A percentile compares a stretch with the other conserved stretches of the same genome.
Evolutionary conservation across 2,888 invertebrate genomes (phyloP).

Genomic region (Polydrusus pterygomalis): DNA sequence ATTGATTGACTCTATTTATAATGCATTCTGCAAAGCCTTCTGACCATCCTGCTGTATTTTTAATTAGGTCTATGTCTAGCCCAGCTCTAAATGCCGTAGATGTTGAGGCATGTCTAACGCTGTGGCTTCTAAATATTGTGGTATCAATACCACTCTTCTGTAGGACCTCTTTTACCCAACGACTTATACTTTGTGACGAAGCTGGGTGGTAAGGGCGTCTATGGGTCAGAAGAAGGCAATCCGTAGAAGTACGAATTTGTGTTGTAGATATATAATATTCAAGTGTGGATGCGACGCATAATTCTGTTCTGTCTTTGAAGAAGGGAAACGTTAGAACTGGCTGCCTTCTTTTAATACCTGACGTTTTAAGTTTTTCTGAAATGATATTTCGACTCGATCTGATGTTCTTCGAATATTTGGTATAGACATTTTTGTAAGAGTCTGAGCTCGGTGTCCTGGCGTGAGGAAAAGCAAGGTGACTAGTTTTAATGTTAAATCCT

Average conservation of each 20-base stretch:
- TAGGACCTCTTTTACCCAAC: conserved; percentile 31
- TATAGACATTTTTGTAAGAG: conserved; percentile 37
- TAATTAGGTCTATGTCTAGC: background rate
- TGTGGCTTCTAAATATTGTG: conserved; percentile 11
- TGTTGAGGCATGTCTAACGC: conserved; percentile 31
- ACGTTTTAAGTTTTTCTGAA: conserved; percentile 44
- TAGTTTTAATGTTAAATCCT: background rate
- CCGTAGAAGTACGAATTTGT: background rate
- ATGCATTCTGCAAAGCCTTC: background rate
- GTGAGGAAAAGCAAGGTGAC: conserved; percentile 32
- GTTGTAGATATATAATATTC: conserved; percentile 16
- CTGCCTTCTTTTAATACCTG: conserved; percentile 34
- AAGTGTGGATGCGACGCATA: conserved; percentile 18
- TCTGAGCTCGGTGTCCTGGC: conserved; percentile 42
- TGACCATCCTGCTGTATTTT: too few relatives aligned
- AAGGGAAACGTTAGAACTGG: conserved; percentile 34
- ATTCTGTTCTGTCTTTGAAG: conserved; percentile 20
- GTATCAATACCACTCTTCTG: conserved; percentile 32
- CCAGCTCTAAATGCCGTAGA: conserved; percentile 30
- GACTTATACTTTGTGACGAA: conserved; percentile 20
- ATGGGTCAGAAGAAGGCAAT: conserved; percentile 4
- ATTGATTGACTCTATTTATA: too few relatives aligned
- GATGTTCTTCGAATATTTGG: background rate
- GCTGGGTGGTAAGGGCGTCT: conserved; percentile 24
- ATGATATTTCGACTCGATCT: conserved; percentile 28